These are phyloP conservation scores for Hippocampus mohnikei DNA, from an alignment of 2,113 vertebrate species.

Conservation along the genomic window DNA sequence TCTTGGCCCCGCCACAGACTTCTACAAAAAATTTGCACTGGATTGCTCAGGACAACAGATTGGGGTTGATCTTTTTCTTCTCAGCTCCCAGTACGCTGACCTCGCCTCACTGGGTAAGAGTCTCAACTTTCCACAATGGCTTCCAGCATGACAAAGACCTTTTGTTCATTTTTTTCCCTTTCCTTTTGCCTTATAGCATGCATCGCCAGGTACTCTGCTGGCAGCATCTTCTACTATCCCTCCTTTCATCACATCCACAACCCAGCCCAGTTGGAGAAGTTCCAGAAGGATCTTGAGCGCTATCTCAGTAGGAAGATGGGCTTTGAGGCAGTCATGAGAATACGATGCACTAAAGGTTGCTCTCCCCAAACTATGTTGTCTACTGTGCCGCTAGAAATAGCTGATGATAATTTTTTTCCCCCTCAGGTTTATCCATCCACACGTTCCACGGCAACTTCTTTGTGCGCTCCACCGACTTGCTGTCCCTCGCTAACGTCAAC, in stretches of 20 bases:
- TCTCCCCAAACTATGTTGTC: background rate
- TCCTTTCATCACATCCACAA: conserved; percentile 89
- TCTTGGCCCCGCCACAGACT: conserved; percentile 95
- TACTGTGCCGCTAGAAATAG: background rate
- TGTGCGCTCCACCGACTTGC: conserved; percentile 92
- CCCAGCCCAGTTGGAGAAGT: conserved; percentile 83
- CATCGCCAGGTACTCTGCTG: conserved; percentile 91
- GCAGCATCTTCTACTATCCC: conserved; percentile 93
- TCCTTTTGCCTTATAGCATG: conserved; percentile 75
- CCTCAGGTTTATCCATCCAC: conserved; percentile 93
- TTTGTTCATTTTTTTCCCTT: background rate
- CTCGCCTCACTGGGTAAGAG: conserved; percentile 87
- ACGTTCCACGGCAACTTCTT: conserved; percentile 99
- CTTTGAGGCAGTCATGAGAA: conserved; percentile 98
- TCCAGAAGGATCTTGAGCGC: conserved; percentile 89
- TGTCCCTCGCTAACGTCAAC: conserved; percentile 95
- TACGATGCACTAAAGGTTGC: conserved; percentile 96
- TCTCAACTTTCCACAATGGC: background rate
- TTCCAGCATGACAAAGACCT: background rate
- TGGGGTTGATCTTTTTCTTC: conserved; percentile 92
- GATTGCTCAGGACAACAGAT: conserved; percentile 97
- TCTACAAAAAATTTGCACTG: conserved; percentile 96
- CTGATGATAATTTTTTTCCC: background rate
- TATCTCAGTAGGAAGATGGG: conserved; percentile 96
- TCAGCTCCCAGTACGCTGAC: conserved; percentile 94